Base-by-base conservation (phyloP, 1,140 invertebrate species). In the Bombus vancouverensis region DNA sequence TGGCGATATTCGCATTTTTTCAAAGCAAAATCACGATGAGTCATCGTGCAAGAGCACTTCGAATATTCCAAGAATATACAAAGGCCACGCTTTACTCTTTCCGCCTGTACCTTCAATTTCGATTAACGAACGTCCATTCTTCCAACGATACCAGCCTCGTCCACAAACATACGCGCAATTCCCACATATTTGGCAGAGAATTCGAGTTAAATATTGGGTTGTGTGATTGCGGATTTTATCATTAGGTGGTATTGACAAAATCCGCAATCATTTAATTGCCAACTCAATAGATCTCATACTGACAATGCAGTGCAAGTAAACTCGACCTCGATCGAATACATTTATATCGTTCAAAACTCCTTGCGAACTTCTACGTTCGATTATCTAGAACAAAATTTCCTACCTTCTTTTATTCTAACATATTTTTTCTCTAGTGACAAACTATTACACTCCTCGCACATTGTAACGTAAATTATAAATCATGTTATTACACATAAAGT, bases 61-160 rank as follows among this genome's bases (percentile, higher is more conserved):
- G 53, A 39, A 4, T 2, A 53, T 18, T 32, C 44, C 8, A 44
- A 10, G 13, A 44, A 65, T n/a, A 37, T 34, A 65, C 70, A 62
- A 8, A 22, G 25, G n/a, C 28, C 44, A 22, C 47, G 18, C 15
- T 57, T 57, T 32, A 12, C 8, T 32, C 2, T 44, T 47, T 13
- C 34, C 18, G 12, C 18, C 22, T 47, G 2, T 25, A 32, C 8
- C 68, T 59, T 25, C 28, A 3, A n/a, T 76, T 32, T 83, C 18
- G 72, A 53, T 66, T 44, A 68, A 83, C 74, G 71, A 68, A 25
- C 34, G 22, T 15, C 34, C 53, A 77, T 83, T 83, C 62, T 68
- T 83, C 6, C 8, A 0, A 28, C 59, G 22, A 47, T 28, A n/a
- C 3, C 13, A 34, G n/a, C 13, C 13, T 72, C 28, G 5, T 44